Evolutionary conservation across 2,888 invertebrate genomes (phyloP), one percentile per base, ranked within the genome.

Genomic region (Nomada fucata): DNA sequence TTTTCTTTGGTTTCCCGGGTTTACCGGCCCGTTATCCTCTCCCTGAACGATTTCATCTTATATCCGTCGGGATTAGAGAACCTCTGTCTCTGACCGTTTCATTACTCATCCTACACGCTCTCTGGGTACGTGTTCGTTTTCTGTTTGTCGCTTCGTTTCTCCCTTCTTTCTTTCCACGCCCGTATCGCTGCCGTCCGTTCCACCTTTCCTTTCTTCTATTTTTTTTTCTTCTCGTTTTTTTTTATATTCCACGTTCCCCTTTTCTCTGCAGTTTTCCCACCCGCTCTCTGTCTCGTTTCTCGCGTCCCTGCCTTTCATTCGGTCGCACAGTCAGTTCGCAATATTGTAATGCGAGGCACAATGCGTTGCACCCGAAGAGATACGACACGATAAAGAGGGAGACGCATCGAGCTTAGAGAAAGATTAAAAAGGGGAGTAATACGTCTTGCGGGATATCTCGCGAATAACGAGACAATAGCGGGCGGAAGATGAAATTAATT

Each of bases 281-380:
- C 61, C 65, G 2, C 26, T 53, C 44, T 64, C 15, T 65, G 52
- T 57, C 61, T 2, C n/a, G 1, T 50, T 64, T 74, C 65, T 55
- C 76, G 29, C 59, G 69, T 52, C 55, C 50, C 71, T 57, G 42
- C 7, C 63, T 68, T 65, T 70, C 61, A 52, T 71, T 65, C 78
- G 77, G 75, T 60, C 71, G 69, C 77, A 61, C 61, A 60, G 61
- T 20, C 78, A 77, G 81, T 77, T 89, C 83, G 87, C 87, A 87
- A 90, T 90, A 89, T 88, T 90, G 89, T 90, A 90, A 90, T 87
- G 87, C 81, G 81, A 86, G 57, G 85, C 82, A 89, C 89, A 89
- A 86, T 88, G 80, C 82, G 80, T 63, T 69, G 70, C 83, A 70
- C 67, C 79, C 85, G 82, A 86, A 65, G 82, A 88, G 82, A 83